A percentile compares a stretch with the other conserved stretches of the same genome.
phyloP scores from a whole-genome alignment of 1,140 invertebrate genomes.

The Dryas iulia region DNA sequence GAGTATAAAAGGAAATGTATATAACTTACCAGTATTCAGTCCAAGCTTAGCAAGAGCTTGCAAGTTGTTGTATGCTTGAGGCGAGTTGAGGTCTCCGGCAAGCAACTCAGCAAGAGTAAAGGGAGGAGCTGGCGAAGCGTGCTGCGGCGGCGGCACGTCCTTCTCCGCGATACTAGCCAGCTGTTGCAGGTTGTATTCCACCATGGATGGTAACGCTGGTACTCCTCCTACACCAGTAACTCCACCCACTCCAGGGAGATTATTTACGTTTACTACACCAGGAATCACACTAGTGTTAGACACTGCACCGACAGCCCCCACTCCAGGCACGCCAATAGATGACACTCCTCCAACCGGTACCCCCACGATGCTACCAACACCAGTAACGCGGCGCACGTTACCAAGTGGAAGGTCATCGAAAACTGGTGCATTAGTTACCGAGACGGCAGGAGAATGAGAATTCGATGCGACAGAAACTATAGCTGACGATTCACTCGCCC shows the following conservation, averaged over 20 bases:
- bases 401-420: conserved; percentile 69
- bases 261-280: conserved; percentile 63
- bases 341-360: conserved; percentile 57
- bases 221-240: conserved; percentile 63
- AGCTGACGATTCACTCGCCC: conserved; percentile 85
- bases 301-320: conserved; percentile 50
- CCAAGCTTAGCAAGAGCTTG: conserved; percentile 93
- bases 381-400: conserved; percentile 64
- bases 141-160: conserved; percentile 77
- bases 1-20: no score
- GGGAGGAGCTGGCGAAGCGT: conserved; percentile 83
- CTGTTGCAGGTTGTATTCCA: conserved; percentile 91
- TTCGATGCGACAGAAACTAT: conserved; percentile 78
- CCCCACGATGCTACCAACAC: conserved; percentile 58
- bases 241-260: conserved; percentile 55
- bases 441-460: conserved; percentile 70
- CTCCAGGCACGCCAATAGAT: conserved; percentile 54
- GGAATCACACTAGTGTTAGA: conserved; percentile 51
- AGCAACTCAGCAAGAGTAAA: conserved; percentile 88
- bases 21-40: conserved; percentile 83
- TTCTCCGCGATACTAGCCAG: conserved; percentile 89
- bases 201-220: conserved; percentile 84
- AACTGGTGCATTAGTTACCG: conserved; percentile 68
- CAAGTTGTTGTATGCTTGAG: conserved; percentile 91
- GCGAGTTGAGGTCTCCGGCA: conserved; percentile 85